Percentiles rank a stretch among this genome's conserved stretches.
Evolutionary conservation across 2,797 vertebrate genomes (phyloP).

Genomic region (Bradypodion ventrale): DNA sequence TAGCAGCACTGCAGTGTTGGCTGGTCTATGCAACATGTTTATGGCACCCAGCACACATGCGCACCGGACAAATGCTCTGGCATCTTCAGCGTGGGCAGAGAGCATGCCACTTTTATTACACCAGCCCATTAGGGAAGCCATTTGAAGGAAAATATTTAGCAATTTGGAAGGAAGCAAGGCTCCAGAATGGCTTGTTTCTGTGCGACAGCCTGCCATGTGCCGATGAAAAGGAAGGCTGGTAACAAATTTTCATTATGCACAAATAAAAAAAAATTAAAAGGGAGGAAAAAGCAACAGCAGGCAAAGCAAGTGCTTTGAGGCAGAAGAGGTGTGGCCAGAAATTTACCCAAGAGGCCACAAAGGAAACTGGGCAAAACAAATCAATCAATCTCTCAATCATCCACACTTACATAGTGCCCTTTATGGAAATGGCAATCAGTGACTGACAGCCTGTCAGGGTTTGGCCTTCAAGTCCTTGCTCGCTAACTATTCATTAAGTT

Average conservation of each 20-base stretch:
- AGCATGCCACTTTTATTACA: conserved; percentile 80
- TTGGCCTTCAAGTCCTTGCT: conserved; percentile 72
- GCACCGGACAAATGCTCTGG: conserved; percentile 80
- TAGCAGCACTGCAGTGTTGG: conserved; percentile 57
- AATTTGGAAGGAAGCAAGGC: conserved; percentile 79
- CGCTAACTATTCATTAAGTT: conserved; percentile 73
- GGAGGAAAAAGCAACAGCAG: conserved; percentile 75
- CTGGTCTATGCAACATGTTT: conserved; percentile 67
- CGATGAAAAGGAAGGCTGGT: conserved; percentile 80
- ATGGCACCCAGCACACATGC: conserved; percentile 79
- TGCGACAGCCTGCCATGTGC: conserved; percentile 80
- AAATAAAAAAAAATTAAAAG: conserved; percentile 62
- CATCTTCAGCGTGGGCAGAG: conserved; percentile 78
- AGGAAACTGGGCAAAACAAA: conserved; percentile 80
- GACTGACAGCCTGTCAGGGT: conserved; percentile 77
- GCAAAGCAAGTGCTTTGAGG: conserved; percentile 79
- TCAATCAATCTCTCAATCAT: conserved; percentile 80
- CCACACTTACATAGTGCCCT: conserved; percentile 69
- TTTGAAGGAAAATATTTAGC: conserved; percentile 81
- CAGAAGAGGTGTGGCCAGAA: conserved; percentile 79
- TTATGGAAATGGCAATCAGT: conserved; percentile 78
- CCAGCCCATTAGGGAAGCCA: conserved; percentile 80
- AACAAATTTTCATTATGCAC: conserved; percentile 80
- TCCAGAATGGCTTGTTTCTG: conserved; percentile 77
- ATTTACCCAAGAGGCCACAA: conserved; percentile 78